A percentile compares a stretch with the other conserved stretches of the same genome.
Conservation (phyloP, 1,140 invertebrate species). For the Bicyclus anynana region DNA sequence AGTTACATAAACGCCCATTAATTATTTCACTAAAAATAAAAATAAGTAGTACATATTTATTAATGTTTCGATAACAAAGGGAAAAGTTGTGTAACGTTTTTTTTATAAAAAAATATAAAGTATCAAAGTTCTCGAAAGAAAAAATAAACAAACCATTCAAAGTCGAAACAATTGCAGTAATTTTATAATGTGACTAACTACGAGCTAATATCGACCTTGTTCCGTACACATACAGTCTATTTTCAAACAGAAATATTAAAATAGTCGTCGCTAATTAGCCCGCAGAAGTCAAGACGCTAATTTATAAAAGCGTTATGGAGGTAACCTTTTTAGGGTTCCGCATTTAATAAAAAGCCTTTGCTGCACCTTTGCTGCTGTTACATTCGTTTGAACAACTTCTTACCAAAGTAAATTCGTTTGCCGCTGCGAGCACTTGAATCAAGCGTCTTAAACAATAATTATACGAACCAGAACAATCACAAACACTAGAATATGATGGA, state of each 20-base stretch:
- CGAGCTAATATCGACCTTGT: not conserved
- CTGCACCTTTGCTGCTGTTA: too few relatives aligned
- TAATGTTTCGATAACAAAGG: not conserved
- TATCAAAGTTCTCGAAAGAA: not conserved
- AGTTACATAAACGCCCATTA: not conserved
- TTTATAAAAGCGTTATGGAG: not conserved
- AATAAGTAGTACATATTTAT: not conserved
- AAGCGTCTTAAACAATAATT: too few relatives aligned
- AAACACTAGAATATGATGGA: too few relatives aligned
- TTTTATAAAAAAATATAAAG: not conserved
- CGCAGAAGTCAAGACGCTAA: not conserved
- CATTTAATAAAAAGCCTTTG: not conserved
- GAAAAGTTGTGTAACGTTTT: not conserved
- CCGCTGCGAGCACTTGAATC: too few relatives aligned
- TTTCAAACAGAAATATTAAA: not conserved
- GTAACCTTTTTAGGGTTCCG: not conserved
- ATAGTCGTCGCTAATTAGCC: not conserved
- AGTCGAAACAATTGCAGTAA: conserved; percentile 1
- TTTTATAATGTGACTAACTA: not conserved
- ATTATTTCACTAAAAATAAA: not conserved
- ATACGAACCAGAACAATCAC: too few relatives aligned
- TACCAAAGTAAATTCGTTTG: too few relatives aligned
- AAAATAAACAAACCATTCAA: not conserved
- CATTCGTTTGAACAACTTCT: not conserved
- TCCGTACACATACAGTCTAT: not conserved